Base-by-base conservation (phyloP, 2,888 invertebrate genomes). In the Chamaedrilus cognettii region DNA sequence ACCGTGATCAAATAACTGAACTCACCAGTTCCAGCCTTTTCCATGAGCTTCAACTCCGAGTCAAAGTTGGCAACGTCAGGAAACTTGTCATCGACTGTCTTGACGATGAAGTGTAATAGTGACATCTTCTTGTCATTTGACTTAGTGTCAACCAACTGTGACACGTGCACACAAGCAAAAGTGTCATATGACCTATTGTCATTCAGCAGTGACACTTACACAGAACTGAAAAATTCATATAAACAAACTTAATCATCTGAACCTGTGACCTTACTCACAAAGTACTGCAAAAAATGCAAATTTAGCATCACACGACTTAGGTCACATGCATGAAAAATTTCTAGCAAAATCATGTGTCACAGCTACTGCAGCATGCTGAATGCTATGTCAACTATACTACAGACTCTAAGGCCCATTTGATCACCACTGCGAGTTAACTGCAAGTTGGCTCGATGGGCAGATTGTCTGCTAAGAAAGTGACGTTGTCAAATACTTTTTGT, bases 21-120 rank as follows among this genome's bases (percentile, higher is more conserved):
- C n/a, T n/a, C n/a, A n/a, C 94, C 93, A 84, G 92, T 90, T n/a
- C 96, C 91, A 67, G 97, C 98, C 86, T 97, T 97, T 80, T 98
- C 98, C 60, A 96, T 92, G 79, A 93, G 94, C 86, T 94, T 88
- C 28, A 99, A 86, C 81, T 99, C 97, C 0, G 92, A 88, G 77
- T 96, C 94, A 78, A 98, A 98, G 82, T 90, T 92, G 76, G 93
- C 86, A 69, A 98, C 84, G 74, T 97, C 94, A 0, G 94, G 92
- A 85, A 97, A 96, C 82, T 93, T 93, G 78, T 90, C 89, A 65
- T 92, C 86, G 67, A 99, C 90, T 1, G 96, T 96, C 26, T 91
- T 91, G 15, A 93, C 97, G 72, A 99, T 94, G 80, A 94, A 97
- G 84, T 99, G 97, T 79, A 99, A 85, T 77, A 99, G 86, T 52